These are phyloP conservation scores for Corvus hawaiiensis DNA, from an alignment of 2,113 vertebrate genomes.

Conservation along the genomic window DNA sequence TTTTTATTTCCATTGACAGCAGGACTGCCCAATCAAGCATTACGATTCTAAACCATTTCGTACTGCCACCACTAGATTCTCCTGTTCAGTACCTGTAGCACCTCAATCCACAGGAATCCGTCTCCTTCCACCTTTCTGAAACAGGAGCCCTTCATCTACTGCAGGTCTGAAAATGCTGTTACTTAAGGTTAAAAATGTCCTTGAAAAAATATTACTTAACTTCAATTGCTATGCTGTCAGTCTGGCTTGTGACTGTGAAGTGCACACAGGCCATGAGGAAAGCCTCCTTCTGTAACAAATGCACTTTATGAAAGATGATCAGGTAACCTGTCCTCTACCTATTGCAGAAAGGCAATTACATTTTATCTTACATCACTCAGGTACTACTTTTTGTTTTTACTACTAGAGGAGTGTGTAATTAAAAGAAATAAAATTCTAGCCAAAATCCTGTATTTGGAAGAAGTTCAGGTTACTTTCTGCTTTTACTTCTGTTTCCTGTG, in stretches of 20 bases:
- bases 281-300: neutral
- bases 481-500: neutral
- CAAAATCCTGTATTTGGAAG: neutral
- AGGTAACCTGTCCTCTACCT: neutral
- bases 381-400: neutral
- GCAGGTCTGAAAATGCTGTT: neutral
- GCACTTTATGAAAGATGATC: neutral
- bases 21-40: neutral
- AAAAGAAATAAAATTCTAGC: neutral
- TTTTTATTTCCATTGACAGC: neutral
- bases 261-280: neutral
- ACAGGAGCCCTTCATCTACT: neutral
- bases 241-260: neutral
- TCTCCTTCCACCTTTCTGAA: neutral
- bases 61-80: neutral
- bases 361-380: neutral
- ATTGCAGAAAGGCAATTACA: neutral
- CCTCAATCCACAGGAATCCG: neutral
- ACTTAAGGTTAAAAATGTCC: neutral
- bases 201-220: neutral
- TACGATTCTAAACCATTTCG: neutral
- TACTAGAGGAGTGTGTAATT: neutral
- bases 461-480: neutral
- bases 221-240: neutral
- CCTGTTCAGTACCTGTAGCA: neutral